Evolutionary conservation across 1,140 invertebrate species (phyloP).

Genomic region (Brachionus angularis): DNA sequence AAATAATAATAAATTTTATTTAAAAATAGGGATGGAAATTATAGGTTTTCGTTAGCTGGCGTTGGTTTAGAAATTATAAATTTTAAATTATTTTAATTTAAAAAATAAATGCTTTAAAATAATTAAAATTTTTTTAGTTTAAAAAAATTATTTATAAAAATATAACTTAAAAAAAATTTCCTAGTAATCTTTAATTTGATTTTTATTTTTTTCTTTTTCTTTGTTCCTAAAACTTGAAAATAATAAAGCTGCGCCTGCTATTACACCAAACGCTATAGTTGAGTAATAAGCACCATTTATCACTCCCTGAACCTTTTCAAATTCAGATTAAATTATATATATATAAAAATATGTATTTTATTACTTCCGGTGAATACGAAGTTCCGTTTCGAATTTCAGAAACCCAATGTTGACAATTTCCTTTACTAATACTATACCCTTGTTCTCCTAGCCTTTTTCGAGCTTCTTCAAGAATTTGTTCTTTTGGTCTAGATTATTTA

Average conservation of each 20-base stretch:
- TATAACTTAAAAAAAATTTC: background rate
- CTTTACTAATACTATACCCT: background rate
- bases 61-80: conserved; percentile 40
- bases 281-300: too few relatives aligned
- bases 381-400: background rate
- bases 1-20: background rate
- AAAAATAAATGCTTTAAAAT: too few relatives aligned
- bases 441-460: background rate
- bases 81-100: conserved; percentile 13
- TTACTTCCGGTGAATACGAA: conserved; percentile 5
- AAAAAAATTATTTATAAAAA: background rate
- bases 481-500: background rate
- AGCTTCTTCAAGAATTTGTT: conserved; percentile 7
- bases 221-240: too few relatives aligned
- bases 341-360: too few relatives aligned
- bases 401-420: conserved; percentile 28
- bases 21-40: background rate
- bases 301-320: too few relatives aligned
- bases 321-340: too few relatives aligned
- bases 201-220: too few relatives aligned
- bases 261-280: too few relatives aligned
- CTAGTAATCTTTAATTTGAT: too few relatives aligned
- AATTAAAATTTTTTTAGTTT: background rate
- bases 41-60: background rate
- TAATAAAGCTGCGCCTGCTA: too few relatives aligned